phyloP scores from a whole-genome alignment of 2,888 invertebrate species.

The Tetrapedia diversipes region DNA sequence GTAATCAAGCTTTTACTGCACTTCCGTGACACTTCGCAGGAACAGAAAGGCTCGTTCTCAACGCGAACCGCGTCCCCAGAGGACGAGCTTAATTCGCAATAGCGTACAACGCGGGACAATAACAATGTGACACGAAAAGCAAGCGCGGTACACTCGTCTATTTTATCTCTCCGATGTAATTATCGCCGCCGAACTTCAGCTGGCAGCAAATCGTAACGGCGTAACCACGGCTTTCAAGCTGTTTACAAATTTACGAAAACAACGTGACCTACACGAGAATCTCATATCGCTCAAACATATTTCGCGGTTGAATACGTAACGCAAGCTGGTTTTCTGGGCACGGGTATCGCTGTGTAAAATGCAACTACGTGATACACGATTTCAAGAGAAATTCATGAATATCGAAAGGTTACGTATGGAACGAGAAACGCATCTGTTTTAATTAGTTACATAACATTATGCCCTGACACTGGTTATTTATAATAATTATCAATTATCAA shows the following conservation, averaged over 20 bases:
- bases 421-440: no score
- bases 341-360: background rate
- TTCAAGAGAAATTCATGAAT: background rate
- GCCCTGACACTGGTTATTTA: no score
- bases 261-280: background rate
- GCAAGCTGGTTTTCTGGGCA: background rate
- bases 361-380: background rate
- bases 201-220: slow-evolving; percentile 9
- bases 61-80: background rate
- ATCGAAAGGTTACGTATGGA: no score
- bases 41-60: background rate
- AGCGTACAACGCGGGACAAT: slow-evolving; percentile 11
- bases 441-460: no score
- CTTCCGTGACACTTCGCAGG: background rate
- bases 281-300: background rate
- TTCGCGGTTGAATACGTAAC: background rate
- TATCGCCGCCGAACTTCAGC: slow-evolving; percentile 10
- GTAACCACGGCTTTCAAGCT: background rate
- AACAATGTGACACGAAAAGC: slow-evolving; percentile 11
- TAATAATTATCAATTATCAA: no score
- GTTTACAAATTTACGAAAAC: slow-evolving; percentile 13
- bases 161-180: slow-evolving; percentile 12
- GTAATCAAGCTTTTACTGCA: background rate
- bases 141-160: background rate
- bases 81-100: slow-evolving; percentile 4